Evolutionary conservation across 2,797 vertebrate species (phyloP).

Genomic region (Chelon labrosus): DNA sequence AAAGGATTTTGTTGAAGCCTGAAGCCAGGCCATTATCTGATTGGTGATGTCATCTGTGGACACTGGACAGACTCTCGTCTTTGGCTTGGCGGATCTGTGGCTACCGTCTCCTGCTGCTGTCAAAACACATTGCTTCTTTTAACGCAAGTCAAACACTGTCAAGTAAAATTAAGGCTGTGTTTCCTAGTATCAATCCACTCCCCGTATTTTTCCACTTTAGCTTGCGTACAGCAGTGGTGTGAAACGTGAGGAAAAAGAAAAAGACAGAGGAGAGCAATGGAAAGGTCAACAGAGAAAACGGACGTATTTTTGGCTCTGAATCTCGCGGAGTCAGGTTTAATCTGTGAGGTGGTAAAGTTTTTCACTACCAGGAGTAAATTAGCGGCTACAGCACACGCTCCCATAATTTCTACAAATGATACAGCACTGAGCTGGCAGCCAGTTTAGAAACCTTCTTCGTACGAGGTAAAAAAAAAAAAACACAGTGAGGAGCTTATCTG

Average conservation of each 20-base stretch:
- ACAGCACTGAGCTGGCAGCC: slow-evolving; percentile 13
- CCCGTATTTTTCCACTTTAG: slow-evolving; percentile 8
- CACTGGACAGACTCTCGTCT: slow-evolving; percentile 50
- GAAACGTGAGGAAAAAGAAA: slow-evolving; percentile 4
- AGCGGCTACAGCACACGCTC: slow-evolving; percentile 27
- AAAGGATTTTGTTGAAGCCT: slow-evolving; percentile 50
- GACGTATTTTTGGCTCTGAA: slow-evolving; percentile 65
- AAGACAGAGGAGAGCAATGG: slow-evolving; percentile 29
- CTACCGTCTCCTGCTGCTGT: slow-evolving; percentile 28
- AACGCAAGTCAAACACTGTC: slow-evolving; percentile 12
- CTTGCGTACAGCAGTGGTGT: slow-evolving; percentile 12
- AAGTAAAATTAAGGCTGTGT: slow-evolving; percentile 1
- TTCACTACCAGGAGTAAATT: slow-evolving; percentile 15
- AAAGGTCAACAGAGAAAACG: slow-evolving; percentile 50
- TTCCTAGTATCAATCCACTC: slow-evolving; percentile 1
- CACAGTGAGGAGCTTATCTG: neutral
- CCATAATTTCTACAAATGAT: slow-evolving; percentile 12
- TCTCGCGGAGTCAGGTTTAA: slow-evolving; percentile 44
- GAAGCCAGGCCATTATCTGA: slow-evolving; percentile 55
- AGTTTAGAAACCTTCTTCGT: slow-evolving; percentile 5
- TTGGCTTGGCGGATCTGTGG: slow-evolving; percentile 40
- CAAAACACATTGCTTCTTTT: slow-evolving; percentile 11
- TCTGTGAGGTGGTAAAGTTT: slow-evolving; percentile 28
- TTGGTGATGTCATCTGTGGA: slow-evolving; percentile 62
- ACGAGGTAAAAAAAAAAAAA: neutral